A percentile compares a stretch with the other conserved stretches of the same genome.
phyloP scores from a whole-genome alignment of 2,113 vertebrate genomes.

The Oxygymnocypris stewartii region DNA sequence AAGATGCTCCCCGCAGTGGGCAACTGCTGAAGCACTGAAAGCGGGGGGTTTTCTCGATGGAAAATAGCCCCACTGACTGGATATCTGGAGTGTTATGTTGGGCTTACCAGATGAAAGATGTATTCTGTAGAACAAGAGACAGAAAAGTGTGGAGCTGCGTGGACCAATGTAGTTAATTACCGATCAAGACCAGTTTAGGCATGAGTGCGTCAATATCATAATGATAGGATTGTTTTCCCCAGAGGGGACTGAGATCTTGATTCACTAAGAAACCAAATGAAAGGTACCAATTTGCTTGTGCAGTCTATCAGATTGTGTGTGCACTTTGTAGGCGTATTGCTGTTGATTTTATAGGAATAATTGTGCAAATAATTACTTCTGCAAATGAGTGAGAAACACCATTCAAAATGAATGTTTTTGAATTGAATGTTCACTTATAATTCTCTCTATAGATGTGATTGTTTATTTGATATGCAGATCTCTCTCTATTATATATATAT shows the following conservation, averaged over 20 bases:
- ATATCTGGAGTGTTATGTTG: slow-evolving; percentile 7
- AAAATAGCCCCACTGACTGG: slow-evolving; percentile 1
- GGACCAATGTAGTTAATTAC: slow-evolving; percentile 5
- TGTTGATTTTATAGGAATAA: neutral
- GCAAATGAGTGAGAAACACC: neutral
- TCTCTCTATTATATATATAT: too few species aligned
- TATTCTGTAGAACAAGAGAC: neutral
- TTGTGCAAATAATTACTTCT: neutral
- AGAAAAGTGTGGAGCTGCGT: neutral
- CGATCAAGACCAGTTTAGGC: neutral
- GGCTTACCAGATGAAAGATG: slow-evolving; percentile 25
- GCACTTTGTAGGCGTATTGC: neutral
- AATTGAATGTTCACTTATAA: too few species aligned
- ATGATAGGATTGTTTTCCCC: neutral
- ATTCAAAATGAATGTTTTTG: neutral
- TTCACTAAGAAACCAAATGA: neutral
- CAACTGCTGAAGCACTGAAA: neutral
- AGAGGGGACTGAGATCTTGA: neutral
- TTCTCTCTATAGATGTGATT: too few species aligned
- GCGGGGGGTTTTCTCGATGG: neutral
- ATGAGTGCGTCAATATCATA: slow-evolving; percentile 10
- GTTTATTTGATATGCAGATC: too few species aligned
- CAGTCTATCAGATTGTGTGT: neutral
- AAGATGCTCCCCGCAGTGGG: slow-evolving; percentile 17
- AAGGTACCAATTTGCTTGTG: neutral